These are phyloP conservation scores for Pterophyllum scalare DNA, from an alignment of 2,113 vertebrate genomes.

Conservation along the genomic window DNA sequence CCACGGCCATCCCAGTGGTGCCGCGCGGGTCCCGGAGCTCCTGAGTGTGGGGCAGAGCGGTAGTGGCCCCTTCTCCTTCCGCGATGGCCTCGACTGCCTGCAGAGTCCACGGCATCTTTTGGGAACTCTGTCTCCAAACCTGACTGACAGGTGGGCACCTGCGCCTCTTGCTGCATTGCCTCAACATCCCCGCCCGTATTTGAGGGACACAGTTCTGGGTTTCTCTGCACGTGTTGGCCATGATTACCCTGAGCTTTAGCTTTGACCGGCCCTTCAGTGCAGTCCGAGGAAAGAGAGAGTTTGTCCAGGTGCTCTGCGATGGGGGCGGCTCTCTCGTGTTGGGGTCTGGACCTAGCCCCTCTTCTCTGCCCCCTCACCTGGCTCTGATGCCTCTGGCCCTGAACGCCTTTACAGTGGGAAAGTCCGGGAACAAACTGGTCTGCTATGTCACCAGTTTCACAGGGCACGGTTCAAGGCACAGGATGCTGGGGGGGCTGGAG, in stretches of 20 bases:
- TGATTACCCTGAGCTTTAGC: conserved; percentile 20
- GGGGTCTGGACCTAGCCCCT: conserved; percentile 51
- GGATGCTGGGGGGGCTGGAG: not conserved
- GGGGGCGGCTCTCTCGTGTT: conserved; percentile 30
- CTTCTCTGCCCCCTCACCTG: conserved; percentile 58
- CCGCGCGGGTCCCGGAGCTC: not conserved
- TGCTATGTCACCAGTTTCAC: not conserved
- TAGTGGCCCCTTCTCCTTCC: conserved; percentile 66
- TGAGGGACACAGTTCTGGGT: not conserved
- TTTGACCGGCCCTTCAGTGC: not conserved
- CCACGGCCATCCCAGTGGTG: conserved; percentile 65
- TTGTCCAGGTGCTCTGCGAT: conserved; percentile 59
- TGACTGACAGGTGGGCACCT: not conserved
- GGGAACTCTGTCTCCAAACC: conserved; percentile 5
- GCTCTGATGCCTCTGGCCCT: conserved; percentile 45
- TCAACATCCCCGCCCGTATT: not conserved
- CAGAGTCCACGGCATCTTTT: conserved; percentile 14
- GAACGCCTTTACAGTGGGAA: conserved; percentile 41
- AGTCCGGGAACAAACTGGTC: conserved; percentile 5
- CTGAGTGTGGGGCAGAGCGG: not conserved
- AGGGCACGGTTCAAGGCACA: not conserved
- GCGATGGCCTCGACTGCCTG: conserved; percentile 13
- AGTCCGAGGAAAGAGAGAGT: conserved; percentile 63
- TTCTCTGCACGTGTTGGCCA: not conserved
- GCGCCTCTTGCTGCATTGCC: not conserved